Evolutionary conservation across 2,888 invertebrate genomes (phyloP).

Genomic region (Argynnis bischoffii): DNA sequence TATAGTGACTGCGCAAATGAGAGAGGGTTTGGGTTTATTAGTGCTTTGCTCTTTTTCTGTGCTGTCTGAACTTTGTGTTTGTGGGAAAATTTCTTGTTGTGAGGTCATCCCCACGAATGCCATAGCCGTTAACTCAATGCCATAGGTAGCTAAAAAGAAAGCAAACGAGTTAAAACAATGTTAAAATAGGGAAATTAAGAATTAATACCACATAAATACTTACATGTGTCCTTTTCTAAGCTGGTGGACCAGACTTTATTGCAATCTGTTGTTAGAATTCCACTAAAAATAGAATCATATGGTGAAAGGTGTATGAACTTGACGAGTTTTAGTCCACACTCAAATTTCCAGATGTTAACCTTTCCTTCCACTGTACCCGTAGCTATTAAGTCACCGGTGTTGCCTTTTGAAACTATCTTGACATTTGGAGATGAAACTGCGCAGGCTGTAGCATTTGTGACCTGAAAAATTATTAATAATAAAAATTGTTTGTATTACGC

Average conservation of each 20-base stretch:
- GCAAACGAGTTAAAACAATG: background rate
- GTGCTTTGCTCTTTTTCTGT: constrained; percentile 63
- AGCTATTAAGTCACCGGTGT: constrained; percentile 82
- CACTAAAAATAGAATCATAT: constrained; percentile 77
- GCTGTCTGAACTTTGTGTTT: constrained; percentile 60
- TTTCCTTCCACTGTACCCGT: constrained; percentile 84
- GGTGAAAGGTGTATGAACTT: constrained; percentile 82
- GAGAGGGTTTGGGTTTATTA: constrained; percentile 66
- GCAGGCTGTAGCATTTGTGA: constrained; percentile 92
- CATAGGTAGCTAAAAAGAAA: constrained; percentile 62
- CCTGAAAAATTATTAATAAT: constrained; percentile 52
- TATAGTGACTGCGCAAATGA: constrained; percentile 69
- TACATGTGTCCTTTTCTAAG: constrained; percentile 73
- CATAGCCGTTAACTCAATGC: constrained; percentile 74
- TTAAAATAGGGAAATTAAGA: constrained; percentile 2
- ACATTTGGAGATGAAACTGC: constrained; percentile 83
- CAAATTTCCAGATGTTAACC: constrained; percentile 92
- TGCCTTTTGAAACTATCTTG: constrained; percentile 83
- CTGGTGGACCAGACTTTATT: constrained; percentile 76
- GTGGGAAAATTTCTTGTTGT: constrained; percentile 63
- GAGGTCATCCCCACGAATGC: constrained; percentile 72
- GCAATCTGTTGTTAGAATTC: constrained; percentile 66
- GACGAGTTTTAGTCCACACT: constrained; percentile 87
- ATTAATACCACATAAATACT: constrained; percentile 46
- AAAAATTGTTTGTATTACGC: background rate